Conservation (phyloP, 2,113 vertebrate genomes). For the Sinosuthora webbiana region DNA sequence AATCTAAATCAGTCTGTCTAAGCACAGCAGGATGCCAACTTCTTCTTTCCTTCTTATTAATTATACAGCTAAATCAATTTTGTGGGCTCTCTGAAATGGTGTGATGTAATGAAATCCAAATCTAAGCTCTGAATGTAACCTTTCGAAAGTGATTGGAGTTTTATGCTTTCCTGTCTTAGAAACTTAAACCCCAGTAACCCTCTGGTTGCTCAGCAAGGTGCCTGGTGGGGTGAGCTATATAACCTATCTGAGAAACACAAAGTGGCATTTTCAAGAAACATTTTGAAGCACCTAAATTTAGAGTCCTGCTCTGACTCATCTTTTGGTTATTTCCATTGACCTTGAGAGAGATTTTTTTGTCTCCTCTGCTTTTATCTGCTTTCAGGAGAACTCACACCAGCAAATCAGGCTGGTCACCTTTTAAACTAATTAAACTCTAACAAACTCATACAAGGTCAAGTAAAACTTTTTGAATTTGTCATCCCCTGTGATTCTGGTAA, state of each 20-base stretch:
- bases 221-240: too few species aligned
- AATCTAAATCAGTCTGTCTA: neutral
- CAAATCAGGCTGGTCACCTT: neutral
- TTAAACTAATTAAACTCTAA: neutral
- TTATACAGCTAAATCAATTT: neutral
- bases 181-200: neutral
- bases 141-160: neutral
- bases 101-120: neutral
- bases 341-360: neutral
- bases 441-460: neutral
- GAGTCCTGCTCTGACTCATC: neutral
- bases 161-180: neutral
- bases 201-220: neutral
- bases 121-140: neutral
- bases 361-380: neutral
- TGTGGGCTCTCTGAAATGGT: neutral
- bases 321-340: neutral
- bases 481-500: neutral
- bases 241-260: neutral
- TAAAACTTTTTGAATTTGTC: neutral
- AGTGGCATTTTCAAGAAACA: neutral
- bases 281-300: neutral
- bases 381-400: neutral
- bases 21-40: neutral
- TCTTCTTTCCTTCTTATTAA: neutral